These are phyloP conservation scores for Carettochelys insculpta DNA, from an alignment of 2,113 vertebrate genomes.

Conservation along the genomic window DNA sequence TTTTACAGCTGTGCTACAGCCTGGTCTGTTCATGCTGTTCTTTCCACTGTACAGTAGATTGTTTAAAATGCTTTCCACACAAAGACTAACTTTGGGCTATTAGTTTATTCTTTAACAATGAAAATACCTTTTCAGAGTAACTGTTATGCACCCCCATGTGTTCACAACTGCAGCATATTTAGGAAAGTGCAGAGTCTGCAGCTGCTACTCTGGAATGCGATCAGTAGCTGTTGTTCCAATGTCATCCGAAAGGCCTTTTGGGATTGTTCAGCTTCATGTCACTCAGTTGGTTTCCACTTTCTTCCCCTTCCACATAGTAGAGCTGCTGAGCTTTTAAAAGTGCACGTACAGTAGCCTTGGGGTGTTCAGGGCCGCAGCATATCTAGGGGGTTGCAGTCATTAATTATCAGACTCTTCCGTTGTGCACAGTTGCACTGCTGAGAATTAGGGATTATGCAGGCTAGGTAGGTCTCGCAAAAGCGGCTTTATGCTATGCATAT, in stretches of 20 bases:
- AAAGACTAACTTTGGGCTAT: not conserved
- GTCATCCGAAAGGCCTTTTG: not conserved
- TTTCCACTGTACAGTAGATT: not conserved
- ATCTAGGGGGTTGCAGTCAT: constrained; percentile 25
- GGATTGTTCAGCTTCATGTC: not conserved
- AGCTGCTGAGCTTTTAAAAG: constrained; percentile 13
- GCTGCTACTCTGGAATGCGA: constrained; percentile 30
- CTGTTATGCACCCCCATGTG: not conserved
- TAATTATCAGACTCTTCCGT: constrained; percentile 57
- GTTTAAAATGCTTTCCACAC: not conserved
- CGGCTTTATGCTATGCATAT: constrained; percentile 28
- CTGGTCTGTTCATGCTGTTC: not conserved
- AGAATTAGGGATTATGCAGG: constrained; percentile 50
- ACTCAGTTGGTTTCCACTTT: not conserved
- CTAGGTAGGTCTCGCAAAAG: constrained; percentile 54
- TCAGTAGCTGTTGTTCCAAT: constrained; percentile 34
- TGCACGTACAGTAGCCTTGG: not conserved
- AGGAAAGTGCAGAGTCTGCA: not conserved
- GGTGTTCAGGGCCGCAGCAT: not conserved
- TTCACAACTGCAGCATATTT: not conserved
- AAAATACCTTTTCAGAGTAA: not conserved
- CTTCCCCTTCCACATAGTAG: not conserved
- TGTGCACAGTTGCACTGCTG: constrained; percentile 24
- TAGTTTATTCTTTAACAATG: not conserved
- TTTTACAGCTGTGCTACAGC: not conserved